A percentile compares a stretch with the other conserved stretches of the same genome.
Conservation (phyloP, 1,140 invertebrate genomes). For the Drosophila pallidifrons region DNA sequence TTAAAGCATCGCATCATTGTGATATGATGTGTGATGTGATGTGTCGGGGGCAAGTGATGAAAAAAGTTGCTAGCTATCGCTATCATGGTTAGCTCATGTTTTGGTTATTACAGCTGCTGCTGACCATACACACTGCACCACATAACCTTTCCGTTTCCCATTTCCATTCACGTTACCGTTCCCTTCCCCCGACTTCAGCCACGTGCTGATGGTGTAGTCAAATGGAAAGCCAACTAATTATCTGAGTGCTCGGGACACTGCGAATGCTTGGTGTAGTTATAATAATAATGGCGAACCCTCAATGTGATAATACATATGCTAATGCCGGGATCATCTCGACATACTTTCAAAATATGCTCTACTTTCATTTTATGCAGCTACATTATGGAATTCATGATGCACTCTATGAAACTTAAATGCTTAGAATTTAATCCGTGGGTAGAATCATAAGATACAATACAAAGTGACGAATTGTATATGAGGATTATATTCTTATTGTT, state of each 20-base stretch:
- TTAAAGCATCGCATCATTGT: conserved; percentile 62
- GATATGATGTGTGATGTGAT: conserved; percentile 45
- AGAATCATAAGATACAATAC: neutral
- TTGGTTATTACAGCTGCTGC: conserved; percentile 78
- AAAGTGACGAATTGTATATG: neutral
- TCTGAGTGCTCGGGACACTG: conserved; percentile 10
- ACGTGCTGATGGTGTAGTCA: conserved; percentile 39
- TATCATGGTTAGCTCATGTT: conserved; percentile 66
- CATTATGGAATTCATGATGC: neutral
- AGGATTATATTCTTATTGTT: neutral
- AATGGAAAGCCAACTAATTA: conserved; percentile 77
- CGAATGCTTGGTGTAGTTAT: conserved; percentile 28
- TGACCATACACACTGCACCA: conserved; percentile 21
- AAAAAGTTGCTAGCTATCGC: conserved; percentile 53
- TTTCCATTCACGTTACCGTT: too few relatives aligned
- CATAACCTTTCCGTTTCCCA: neutral
- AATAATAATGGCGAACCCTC: conserved; percentile 24
- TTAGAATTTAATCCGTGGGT: neutral
- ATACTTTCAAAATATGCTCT: neutral
- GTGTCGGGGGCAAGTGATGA: conserved; percentile 57
- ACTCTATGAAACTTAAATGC: neutral
- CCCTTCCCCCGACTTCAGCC: neutral
- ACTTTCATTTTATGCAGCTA: neutral
- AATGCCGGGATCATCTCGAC: conserved; percentile 1
- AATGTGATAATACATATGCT: conserved; percentile 13